Evolutionary conservation across 2,113 vertebrate species (phyloP).

Genomic region (Mus pahari): DNA sequence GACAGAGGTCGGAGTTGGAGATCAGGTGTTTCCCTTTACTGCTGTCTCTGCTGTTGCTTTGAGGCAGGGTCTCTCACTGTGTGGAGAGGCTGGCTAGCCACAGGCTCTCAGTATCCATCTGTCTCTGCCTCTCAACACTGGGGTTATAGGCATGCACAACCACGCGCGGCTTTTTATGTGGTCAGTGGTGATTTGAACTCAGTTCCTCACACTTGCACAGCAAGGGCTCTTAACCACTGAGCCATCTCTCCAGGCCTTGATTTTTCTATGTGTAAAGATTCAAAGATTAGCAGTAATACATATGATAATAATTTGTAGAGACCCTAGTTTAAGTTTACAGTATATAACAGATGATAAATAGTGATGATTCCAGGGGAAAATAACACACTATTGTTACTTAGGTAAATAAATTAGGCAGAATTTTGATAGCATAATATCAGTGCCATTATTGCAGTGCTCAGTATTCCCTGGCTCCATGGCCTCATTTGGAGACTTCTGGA

Average conservation of each 20-base stretch:
- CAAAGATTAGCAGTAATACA: not conserved
- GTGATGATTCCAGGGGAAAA: not conserved
- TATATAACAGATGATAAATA: not conserved
- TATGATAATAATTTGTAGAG: not conserved
- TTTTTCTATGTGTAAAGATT: constrained; percentile 21
- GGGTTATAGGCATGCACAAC: not conserved
- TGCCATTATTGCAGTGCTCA: not conserved
- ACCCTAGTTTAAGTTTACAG: not conserved
- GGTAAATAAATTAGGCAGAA: not conserved
- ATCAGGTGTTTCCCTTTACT: not conserved
- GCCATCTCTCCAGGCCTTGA: not conserved
- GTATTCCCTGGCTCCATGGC: not conserved
- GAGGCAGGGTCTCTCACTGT: not conserved
- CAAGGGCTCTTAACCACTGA: not conserved
- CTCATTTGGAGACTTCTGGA: not conserved
- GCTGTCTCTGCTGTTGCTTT: not conserved
- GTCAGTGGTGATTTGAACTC: not conserved
- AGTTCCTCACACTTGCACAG: not conserved
- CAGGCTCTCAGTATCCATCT: not conserved
- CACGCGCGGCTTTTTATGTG: not conserved
- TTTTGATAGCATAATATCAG: not conserved
- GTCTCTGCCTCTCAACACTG: not conserved
- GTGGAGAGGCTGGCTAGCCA: too few relatives aligned
- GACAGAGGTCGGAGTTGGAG: too few relatives aligned
- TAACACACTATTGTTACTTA: constrained; percentile 16